Percentiles rank a stretch among this genome's conserved stretches.
Conservation (phyloP, 2,113 vertebrate species). For the Tragulus kanchil region DNA sequence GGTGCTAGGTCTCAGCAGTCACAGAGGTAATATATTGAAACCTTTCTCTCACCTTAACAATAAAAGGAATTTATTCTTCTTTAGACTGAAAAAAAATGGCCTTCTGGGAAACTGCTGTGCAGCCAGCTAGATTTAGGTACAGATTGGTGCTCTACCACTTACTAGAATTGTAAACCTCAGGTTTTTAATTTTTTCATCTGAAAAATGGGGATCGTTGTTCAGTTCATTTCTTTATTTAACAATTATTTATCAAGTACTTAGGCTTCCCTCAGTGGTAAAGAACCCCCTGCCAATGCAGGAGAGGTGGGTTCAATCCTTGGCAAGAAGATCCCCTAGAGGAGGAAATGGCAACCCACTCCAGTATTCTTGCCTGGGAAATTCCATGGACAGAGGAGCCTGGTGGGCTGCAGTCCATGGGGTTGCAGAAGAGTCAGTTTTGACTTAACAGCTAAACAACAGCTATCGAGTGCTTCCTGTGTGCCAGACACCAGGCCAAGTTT, state of each 20-base stretch:
- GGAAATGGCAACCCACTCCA: neutral
- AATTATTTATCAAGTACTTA: conserved; percentile 1
- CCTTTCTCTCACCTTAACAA: conserved; percentile 38
- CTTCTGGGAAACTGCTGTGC: neutral
- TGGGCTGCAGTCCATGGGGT: neutral
- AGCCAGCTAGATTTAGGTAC: conserved; percentile 2
- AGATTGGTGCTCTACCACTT: neutral
- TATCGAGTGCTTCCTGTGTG: neutral
- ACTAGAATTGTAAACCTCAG: neutral
- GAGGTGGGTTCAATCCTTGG: neutral
- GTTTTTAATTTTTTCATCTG: conserved; percentile 41
- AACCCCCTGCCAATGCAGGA: neutral
- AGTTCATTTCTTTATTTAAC: neutral
- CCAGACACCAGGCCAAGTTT: neutral
- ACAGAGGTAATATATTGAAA: neutral
- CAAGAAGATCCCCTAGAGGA: neutral
- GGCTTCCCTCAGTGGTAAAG: neutral
- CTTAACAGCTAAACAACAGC: neutral
- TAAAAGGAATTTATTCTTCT: neutral
- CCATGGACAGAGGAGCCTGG: neutral
- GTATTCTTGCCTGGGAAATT: neutral
- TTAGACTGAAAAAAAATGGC: conserved; percentile 60
- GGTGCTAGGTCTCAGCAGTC: conserved; percentile 19
- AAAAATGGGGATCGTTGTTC: neutral
- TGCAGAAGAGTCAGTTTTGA: neutral